Conservation (phyloP, 2,113 vertebrate genomes). For the Silurus glanis region DNA sequence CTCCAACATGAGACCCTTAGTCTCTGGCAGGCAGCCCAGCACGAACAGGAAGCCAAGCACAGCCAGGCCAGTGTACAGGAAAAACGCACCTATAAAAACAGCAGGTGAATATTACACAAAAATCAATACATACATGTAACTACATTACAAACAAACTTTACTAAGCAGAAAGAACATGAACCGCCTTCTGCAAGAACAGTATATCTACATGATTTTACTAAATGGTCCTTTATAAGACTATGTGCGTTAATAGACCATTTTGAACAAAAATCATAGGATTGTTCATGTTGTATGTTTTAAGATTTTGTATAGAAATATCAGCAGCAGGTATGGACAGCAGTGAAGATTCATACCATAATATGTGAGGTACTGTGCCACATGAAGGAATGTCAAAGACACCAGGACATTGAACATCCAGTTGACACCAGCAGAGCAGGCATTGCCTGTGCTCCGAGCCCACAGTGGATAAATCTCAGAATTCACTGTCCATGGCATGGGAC, state of each 20-base stretch:
- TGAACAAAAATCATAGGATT: neutral
- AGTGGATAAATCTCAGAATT: slow-evolving; percentile 98
- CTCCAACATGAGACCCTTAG: slow-evolving; percentile 89
- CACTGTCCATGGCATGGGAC: slow-evolving; percentile 96
- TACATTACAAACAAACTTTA: neutral
- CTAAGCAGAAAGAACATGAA: neutral
- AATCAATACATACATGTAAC: neutral
- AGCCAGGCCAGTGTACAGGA: slow-evolving; percentile 87
- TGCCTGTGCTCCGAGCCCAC: slow-evolving; percentile 96
- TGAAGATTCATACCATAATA: slow-evolving; percentile 82
- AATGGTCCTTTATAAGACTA: neutral
- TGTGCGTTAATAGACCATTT: neutral
- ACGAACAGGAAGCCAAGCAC: slow-evolving; percentile 85
- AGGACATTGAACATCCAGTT: slow-evolving; percentile 98
- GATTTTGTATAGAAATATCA: neutral
- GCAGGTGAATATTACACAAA: neutral
- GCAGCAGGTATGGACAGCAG: neutral
- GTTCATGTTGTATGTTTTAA: neutral
- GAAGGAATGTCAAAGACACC: slow-evolving; percentile 92
- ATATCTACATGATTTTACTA: neutral
- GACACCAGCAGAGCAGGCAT: slow-evolving; percentile 90
- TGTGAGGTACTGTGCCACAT: slow-evolving; percentile 87
- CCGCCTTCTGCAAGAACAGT: too few species aligned
- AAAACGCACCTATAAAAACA: slow-evolving; percentile 84
- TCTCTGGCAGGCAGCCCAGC: slow-evolving; percentile 91